Evolutionary conservation across 1,140 invertebrate genomes (phyloP).

Genomic region (Eriosoma lanigerum): DNA sequence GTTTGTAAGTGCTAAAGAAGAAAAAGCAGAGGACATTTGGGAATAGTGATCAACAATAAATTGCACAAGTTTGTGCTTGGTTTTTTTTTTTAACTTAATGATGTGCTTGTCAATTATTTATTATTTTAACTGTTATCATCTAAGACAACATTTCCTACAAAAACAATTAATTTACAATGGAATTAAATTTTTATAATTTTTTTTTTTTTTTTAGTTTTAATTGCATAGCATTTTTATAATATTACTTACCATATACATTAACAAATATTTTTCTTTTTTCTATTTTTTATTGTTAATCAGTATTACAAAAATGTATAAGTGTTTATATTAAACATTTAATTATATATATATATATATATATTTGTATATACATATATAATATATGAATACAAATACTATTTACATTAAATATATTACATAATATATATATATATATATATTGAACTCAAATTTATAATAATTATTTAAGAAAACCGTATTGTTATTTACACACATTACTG

Average conservation of each 20-base stretch:
- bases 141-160: background rate
- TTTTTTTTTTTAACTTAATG: background rate
- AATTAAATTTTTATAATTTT: background rate
- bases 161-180: background rate
- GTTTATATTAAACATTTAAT: constrained; percentile 35
- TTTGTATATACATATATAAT: background rate
- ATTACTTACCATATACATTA: background rate
- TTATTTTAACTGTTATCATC: background rate
- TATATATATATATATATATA: background rate
- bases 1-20: constrained; percentile 75
- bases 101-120: constrained; percentile 35
- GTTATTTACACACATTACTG: constrained; percentile 50
- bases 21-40: constrained; percentile 57
- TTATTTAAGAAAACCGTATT: constrained; percentile 53
- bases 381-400: no score
- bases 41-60: constrained; percentile 7
- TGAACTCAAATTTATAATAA: background rate
- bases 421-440: background rate
- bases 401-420: constrained; percentile 21
- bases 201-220: background rate
- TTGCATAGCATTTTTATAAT: constrained; percentile 2
- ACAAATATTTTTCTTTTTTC: background rate
- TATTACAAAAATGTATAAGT: constrained; percentile 39
- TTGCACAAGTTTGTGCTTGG: background rate
- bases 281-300: constrained; percentile 38